Evolutionary conservation across 2,797 vertebrate species (phyloP).

Genomic region (Ciconia nigra): DNA sequence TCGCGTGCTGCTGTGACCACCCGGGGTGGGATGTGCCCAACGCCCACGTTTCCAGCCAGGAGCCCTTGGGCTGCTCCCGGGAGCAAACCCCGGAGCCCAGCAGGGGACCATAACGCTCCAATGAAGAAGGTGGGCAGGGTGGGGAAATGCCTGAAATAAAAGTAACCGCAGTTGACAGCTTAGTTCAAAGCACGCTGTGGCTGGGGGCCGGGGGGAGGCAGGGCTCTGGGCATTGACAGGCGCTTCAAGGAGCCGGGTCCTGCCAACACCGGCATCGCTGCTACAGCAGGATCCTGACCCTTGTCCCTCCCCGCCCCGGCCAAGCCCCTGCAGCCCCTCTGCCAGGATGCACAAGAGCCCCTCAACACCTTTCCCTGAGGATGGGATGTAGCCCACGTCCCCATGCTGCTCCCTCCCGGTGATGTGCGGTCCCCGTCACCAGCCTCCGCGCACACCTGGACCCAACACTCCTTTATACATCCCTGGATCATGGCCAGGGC

Average conservation of each 20-base stretch:
- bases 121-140: neutral
- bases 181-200: neutral
- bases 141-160: neutral
- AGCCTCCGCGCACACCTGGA: accelerated
- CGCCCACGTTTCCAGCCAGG: accelerated
- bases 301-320: accelerated
- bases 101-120: accelerated
- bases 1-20: neutral
- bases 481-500: neutral
- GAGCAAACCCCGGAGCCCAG: accelerated
- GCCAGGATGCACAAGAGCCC: neutral
- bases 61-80: neutral
- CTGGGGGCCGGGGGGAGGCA: neutral
- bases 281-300: accelerated
- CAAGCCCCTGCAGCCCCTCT: accelerated
- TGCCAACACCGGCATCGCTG: accelerated
- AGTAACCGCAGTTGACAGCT: neutral
- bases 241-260: accelerated
- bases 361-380: neutral
- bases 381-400: accelerated
- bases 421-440: neutral
- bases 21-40: neutral
- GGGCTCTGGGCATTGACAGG: neutral
- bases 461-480: neutral
- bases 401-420: neutral